Evolutionary conservation across 2,888 invertebrate genomes (phyloP).

Genomic region (Ashinkailepas kermadecensis): DNA sequence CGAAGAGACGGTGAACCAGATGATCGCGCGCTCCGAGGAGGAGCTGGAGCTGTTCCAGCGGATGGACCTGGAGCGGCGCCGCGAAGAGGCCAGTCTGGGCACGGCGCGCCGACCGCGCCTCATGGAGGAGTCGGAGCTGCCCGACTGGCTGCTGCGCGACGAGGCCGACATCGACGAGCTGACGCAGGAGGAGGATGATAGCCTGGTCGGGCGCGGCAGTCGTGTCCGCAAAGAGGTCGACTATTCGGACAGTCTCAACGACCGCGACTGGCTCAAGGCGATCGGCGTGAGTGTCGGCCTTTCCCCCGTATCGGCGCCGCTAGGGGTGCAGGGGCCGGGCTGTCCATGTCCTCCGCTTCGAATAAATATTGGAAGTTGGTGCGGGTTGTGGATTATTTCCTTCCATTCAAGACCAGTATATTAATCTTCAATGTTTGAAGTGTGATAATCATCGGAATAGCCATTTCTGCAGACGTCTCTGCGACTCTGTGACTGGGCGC

Average conservation of each 20-base stretch:
- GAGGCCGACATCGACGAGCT: slow-evolving; percentile 53
- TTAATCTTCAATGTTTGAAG: too few species aligned
- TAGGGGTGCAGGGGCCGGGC: too few species aligned
- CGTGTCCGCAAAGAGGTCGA: slow-evolving; percentile 94
- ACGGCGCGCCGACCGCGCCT: slow-evolving; percentile 71
- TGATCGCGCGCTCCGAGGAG: slow-evolving; percentile 92
- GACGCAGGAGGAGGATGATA: slow-evolving; percentile 57
- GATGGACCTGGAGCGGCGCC: slow-evolving; percentile 83
- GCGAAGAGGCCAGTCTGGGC: slow-evolving; percentile 63
- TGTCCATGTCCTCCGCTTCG: too few species aligned
- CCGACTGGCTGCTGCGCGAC: slow-evolving; percentile 88
- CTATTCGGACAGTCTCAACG: slow-evolving; percentile 92
- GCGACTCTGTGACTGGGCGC: too few species aligned
- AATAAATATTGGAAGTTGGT: too few species aligned
- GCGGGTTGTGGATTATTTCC: too few species aligned
- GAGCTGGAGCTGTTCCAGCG: slow-evolving; percentile 90
- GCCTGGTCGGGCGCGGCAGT: slow-evolving; percentile 77
- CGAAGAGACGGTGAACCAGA: slow-evolving; percentile 97
- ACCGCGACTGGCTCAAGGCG: slow-evolving; percentile 93
- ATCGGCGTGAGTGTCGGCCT: slow-evolving; percentile 37
- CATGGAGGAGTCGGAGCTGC: slow-evolving; percentile 88
- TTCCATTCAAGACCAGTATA: too few species aligned
- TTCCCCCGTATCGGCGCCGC: too few species aligned
- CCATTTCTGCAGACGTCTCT: too few species aligned
- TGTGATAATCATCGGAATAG: too few species aligned